These are phyloP conservation scores for Sinodicranocentrus sp. DNA, from an alignment of 2,888 invertebrate species.

Conservation along the genomic window DNA sequence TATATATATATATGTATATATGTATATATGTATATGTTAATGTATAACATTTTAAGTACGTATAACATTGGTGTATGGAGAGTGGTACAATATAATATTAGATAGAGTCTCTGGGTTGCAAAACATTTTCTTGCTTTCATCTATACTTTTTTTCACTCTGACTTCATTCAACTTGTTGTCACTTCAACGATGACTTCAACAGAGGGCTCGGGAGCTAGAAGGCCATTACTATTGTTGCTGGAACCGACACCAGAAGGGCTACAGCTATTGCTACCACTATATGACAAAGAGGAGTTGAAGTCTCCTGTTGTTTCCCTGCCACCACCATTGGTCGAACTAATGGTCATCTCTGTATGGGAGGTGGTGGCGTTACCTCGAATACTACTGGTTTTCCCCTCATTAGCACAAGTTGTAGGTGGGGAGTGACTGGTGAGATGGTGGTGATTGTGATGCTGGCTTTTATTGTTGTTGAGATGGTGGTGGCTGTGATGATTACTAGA, in stretches of 20 bases:
- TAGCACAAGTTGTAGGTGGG: constrained; percentile 42
- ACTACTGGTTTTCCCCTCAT: constrained; percentile 54
- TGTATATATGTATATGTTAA: not conserved
- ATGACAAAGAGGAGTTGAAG: constrained; percentile 61
- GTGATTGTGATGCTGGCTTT: constrained; percentile 20
- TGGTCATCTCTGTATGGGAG: constrained; percentile 52
- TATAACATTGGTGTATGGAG: constrained; percentile 47
- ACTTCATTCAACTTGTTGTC: constrained; percentile 67
- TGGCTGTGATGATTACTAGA: constrained; percentile 40
- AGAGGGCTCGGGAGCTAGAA: constrained; percentile 70
- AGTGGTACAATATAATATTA: constrained; percentile 18
- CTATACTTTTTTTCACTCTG: constrained; percentile 30
- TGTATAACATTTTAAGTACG: constrained; percentile 46
- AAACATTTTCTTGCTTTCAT: not conserved
- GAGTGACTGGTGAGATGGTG: constrained; percentile 34
- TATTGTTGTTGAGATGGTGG: constrained; percentile 18
- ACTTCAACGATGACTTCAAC: constrained; percentile 75
- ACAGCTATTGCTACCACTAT: constrained; percentile 39
- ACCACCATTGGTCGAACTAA: constrained; percentile 60
- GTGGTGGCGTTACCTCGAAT: constrained; percentile 31
- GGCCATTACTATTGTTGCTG: constrained; percentile 55
- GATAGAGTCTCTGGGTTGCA: constrained; percentile 22
- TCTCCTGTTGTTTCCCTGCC: constrained; percentile 51
- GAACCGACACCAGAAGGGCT: constrained; percentile 29
- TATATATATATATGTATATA: constrained; percentile 3